These are phyloP conservation scores for Fundulus diaphanus DNA, from an alignment of 2,797 vertebrate genomes.

Conservation along the genomic window DNA sequence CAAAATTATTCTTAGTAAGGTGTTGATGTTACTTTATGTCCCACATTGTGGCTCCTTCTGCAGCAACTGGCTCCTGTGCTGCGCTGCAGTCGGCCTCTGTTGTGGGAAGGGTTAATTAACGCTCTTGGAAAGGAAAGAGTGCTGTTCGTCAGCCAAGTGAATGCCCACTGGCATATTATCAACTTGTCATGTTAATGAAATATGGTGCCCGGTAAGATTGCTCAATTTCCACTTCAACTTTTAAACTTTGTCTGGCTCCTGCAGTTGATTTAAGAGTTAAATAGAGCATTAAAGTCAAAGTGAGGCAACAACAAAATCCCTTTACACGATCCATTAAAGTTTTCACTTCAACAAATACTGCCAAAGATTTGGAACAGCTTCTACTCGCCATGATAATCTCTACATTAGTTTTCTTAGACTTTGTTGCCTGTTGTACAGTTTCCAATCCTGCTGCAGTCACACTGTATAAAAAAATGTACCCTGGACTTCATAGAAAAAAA, in stretches of 20 bases:
- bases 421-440: slow-evolving; percentile 7
- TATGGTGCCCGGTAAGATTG: slow-evolving; percentile 70
- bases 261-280: slow-evolving; percentile 76
- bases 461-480: too few species aligned
- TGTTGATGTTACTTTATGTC: slow-evolving; percentile 73
- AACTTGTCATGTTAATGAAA: slow-evolving; percentile 80
- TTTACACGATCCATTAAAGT: slow-evolving; percentile 35
- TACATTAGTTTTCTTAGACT: slow-evolving; percentile 43
- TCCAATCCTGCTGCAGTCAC: not conserved
- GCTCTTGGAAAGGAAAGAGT: slow-evolving; percentile 68
- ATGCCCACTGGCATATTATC: slow-evolving; percentile 72
- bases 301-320: slow-evolving; percentile 59
- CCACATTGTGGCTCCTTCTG: slow-evolving; percentile 54
- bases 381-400: slow-evolving; percentile 25
- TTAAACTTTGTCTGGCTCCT: slow-evolving; percentile 77
- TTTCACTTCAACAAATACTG: slow-evolving; percentile 39
- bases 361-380: slow-evolving; percentile 50
- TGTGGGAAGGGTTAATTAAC: slow-evolving; percentile 67
- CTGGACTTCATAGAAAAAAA: too few species aligned
- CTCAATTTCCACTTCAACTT: slow-evolving; percentile 82
- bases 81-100: slow-evolving; percentile 39
- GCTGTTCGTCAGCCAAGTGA: slow-evolving; percentile 62
- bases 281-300: slow-evolving; percentile 71
- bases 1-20: slow-evolving; percentile 76
- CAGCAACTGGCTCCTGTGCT: slow-evolving; percentile 41